Evolutionary conservation across 2,113 vertebrate species (phyloP).

Genomic region (Vidua chalybeata): DNA sequence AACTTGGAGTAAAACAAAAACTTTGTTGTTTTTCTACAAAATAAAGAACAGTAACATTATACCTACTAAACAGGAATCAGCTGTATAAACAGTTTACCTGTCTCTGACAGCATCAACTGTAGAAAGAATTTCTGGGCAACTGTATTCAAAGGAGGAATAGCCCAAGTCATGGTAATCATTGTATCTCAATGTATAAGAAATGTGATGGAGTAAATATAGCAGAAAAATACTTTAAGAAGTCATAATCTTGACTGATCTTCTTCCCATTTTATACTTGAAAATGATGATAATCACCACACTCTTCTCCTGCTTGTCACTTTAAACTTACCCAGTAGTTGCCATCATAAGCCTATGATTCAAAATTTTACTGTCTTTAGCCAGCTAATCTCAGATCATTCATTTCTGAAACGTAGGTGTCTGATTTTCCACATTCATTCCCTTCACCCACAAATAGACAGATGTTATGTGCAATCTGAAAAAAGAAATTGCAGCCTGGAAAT

Average conservation of each 20-base stretch:
- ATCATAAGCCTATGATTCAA: background rate
- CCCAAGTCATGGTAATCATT: background rate
- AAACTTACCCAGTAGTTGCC: background rate
- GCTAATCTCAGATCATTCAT: background rate
- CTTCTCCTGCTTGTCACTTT: background rate
- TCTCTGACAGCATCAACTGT: background rate
- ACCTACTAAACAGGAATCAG: slow-evolving; percentile 66
- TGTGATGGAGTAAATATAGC: background rate
- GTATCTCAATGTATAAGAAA: background rate
- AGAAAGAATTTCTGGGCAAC: slow-evolving; percentile 28
- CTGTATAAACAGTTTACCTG: slow-evolving; percentile 73
- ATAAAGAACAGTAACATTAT: slow-evolving; percentile 62
- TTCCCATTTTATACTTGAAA: background rate
- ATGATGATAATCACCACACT: background rate
- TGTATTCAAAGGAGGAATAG: slow-evolving; percentile 13
- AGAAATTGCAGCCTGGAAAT: background rate
- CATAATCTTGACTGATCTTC: background rate
- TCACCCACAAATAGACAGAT: background rate
- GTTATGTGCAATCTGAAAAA: background rate
- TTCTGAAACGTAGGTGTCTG: background rate
- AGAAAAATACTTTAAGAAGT: background rate
- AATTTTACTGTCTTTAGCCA: background rate
- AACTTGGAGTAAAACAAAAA: slow-evolving; percentile 76
- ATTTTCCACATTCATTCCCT: background rate
- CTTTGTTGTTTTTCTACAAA: slow-evolving; percentile 57